phyloP scores from a whole-genome alignment of 2,113 vertebrate species.

The Cyanoramphus novaezelandiae region DNA sequence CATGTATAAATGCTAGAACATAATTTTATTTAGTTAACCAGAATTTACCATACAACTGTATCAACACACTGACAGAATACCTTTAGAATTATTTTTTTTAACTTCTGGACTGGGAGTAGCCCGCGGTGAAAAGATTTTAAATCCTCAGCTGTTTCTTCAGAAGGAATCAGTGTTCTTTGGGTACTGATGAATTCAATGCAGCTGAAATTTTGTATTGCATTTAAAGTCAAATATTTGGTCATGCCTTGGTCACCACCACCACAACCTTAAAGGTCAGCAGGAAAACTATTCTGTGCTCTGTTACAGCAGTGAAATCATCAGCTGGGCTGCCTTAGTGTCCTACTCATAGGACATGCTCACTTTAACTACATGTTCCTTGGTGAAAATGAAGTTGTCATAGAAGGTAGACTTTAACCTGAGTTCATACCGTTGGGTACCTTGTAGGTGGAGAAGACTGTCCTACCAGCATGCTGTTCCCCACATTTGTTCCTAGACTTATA shows the following conservation, averaged over 20 bases:
- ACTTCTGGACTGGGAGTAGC: background rate
- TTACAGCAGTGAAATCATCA: background rate
- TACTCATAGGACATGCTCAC: too few relatives aligned
- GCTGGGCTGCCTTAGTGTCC: background rate
- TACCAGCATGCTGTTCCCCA: background rate
- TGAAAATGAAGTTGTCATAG: background rate
- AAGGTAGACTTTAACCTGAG: background rate
- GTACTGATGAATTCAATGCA: background rate
- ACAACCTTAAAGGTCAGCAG: background rate
- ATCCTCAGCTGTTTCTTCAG: background rate
- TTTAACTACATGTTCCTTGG: background rate
- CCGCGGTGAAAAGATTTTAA: background rate
- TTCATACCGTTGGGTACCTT: fast-evolving
- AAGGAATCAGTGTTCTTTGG: background rate
- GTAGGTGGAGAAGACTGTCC: background rate
- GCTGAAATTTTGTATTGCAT: background rate
- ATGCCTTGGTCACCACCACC: background rate
- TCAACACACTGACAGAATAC: background rate
- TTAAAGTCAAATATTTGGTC: background rate
- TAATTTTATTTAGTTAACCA: background rate
- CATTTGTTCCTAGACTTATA: background rate
- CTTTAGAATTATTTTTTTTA: background rate
- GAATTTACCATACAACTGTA: background rate
- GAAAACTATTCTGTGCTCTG: background rate
- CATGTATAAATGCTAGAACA: background rate